Base-by-base conservation (phyloP, 92 coral and sea anemone species). In the Montipora capitata region DNA sequence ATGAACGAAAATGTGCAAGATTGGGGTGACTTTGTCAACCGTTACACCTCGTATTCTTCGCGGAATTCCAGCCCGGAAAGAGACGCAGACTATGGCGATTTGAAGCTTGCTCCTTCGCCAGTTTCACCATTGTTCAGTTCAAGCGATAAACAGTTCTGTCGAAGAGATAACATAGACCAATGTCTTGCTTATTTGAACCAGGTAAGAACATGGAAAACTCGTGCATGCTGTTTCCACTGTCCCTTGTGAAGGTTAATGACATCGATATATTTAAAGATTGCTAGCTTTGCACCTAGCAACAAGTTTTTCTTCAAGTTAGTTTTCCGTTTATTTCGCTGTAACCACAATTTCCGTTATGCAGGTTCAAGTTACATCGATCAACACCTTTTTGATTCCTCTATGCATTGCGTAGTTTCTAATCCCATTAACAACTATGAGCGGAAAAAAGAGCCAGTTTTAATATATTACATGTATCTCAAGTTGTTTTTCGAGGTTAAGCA, bases 111-210 rank as follows among this genome's bases (percentile, higher is more conserved):
- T 44, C 81, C 93, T n/a, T 93, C 96, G 4, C 91, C 94, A 62
- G 90, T 89, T 41, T 89, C 77, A 48, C 86, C 82, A 20, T 56
- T 70, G 62, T 91, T 91, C 51, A 90, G 80, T 77, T 71, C 93
- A 40, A 76, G 91, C 16, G 99, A 98, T 68, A 98, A 96, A 79
- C 92, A 89, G 56, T 98, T 98, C 65, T 98, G 99, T 73, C 80
- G 90, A 51, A 86, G 98, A 45, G 98, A 96, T 74, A 96, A 98
- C 70, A 87, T 98, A 15, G 99, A 98, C 40, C 99, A 98, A 68
- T 94, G 99, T 48, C 84, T 98, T 40, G 97, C 99, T 3, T 98
- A 92, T 65, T 82, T 98, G 77, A 98, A 98, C 80, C 99, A 98
- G 98, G 99, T 98, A 58, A 57, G 89, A 3, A 3, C 15, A 3